These are phyloP conservation scores for Circus cinereus DNA, from an alignment of 2,797 vertebrate species.

Conservation along the genomic window DNA sequence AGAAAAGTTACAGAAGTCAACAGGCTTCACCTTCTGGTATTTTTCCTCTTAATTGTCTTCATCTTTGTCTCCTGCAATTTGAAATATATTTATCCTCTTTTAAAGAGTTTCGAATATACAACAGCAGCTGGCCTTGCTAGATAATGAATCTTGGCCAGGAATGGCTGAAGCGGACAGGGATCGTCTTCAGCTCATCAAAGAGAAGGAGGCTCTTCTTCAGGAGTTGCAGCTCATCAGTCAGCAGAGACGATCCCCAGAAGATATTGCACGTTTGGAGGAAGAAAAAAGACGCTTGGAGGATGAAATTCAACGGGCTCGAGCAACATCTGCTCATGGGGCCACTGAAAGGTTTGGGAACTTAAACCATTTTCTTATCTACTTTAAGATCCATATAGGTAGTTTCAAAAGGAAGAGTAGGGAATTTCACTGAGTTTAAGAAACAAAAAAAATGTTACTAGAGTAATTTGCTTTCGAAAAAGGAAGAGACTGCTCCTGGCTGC, in stretches of 20 bases:
- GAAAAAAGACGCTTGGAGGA: conserved; percentile 88
- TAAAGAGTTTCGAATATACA: conserved; percentile 91
- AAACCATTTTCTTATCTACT: not conserved
- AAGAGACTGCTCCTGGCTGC: not conserved
- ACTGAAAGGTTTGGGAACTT: conserved; percentile 85
- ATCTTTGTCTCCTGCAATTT: not conserved
- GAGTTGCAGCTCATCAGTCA: conserved; percentile 90
- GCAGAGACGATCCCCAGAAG: conserved; percentile 83
- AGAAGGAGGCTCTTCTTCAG: conserved; percentile 96
- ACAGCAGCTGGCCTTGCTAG: conserved; percentile 92
- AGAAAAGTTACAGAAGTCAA: not conserved
- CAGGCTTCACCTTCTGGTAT: not conserved
- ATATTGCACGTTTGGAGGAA: conserved; percentile 85
- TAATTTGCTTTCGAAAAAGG: not conserved
- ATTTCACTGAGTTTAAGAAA: not conserved
- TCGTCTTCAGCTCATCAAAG: conserved; percentile 92
- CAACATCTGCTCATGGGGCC: conserved; percentile 87
- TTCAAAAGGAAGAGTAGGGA: not conserved
- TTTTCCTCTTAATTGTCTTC: not conserved
- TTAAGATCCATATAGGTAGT: not conserved
- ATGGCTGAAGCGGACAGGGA: conserved; percentile 92
- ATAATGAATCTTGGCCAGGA: conserved; percentile 92
- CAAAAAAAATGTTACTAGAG: not conserved
- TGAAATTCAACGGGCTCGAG: conserved; percentile 89
- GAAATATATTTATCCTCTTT: not conserved